Percentiles rank a stretch among this genome's conserved stretches.
Conservation (phyloP, 2,113 vertebrate species). For the Ictidomys tridecemlineatus region DNA sequence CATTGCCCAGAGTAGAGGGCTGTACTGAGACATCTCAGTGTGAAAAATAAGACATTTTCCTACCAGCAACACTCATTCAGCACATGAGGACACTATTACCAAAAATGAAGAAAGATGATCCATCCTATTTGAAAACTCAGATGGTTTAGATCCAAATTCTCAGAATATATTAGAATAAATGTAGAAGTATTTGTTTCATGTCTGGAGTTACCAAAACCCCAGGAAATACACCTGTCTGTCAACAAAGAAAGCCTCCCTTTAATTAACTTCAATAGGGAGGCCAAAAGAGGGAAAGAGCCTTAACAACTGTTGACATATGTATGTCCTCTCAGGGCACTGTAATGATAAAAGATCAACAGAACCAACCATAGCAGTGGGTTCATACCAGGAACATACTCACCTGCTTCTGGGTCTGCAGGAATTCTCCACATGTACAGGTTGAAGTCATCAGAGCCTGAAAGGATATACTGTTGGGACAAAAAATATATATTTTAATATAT, state of each 20-base stretch:
- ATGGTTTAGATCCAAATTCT: conserved; percentile 59
- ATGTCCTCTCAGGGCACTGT: background rate
- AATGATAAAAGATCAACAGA: background rate
- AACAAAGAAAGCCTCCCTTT: conserved; percentile 26
- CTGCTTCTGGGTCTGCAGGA: conserved; percentile 97
- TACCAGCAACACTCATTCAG: background rate
- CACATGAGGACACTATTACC: background rate
- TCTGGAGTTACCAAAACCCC: conserved; percentile 8
- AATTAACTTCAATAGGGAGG: background rate
- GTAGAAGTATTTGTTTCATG: conserved; percentile 39
- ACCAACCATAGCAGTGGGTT: background rate
- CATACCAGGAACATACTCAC: conserved; percentile 82
- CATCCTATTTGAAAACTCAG: background rate
- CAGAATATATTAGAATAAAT: conserved; percentile 3
- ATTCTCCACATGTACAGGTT: conserved; percentile 99
- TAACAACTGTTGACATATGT: background rate
- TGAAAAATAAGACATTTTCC: conserved; percentile 44
- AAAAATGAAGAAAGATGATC: conserved; percentile 46
- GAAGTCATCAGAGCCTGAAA: conserved; percentile 99
- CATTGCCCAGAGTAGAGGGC: conserved; percentile 30
- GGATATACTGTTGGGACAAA: conserved; percentile 93
- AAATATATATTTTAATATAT: conserved; percentile 13
- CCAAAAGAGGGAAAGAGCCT: conserved; percentile 21
- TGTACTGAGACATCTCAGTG: conserved; percentile 24
- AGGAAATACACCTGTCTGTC: background rate